These are phyloP conservation scores for Saccopteryx bilineata DNA, from an alignment of 2,113 vertebrate species.

Conservation along the genomic window DNA sequence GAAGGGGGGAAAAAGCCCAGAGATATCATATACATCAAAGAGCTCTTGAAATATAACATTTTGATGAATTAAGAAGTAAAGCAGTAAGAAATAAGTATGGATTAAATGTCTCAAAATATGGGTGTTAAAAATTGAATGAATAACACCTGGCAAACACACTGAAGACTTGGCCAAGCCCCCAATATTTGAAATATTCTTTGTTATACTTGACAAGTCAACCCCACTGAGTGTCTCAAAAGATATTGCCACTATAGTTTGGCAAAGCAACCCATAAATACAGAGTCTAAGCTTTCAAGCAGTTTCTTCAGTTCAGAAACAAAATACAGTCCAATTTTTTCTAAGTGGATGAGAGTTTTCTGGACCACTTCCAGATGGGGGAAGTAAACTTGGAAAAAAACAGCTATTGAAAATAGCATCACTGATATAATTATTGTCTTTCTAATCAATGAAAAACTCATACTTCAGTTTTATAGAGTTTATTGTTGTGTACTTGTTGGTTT, in stretches of 20 bases:
- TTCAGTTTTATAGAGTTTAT: not conserved
- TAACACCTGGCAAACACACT: conserved; percentile 74
- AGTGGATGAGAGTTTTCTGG: conserved; percentile 34
- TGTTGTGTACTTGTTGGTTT: not conserved
- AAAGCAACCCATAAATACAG: conserved; percentile 76
- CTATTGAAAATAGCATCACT: conserved; percentile 48
- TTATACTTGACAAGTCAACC: conserved; percentile 83
- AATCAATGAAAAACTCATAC: conserved; percentile 1
- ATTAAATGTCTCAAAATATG: conserved; percentile 85
- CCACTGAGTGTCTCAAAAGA: conserved; percentile 78
- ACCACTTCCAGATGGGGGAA: conserved; percentile 49
- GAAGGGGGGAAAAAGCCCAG: conserved; percentile 59
- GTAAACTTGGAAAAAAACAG: conserved; percentile 53
- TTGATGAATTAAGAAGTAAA: conserved; percentile 84
- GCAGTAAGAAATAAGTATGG: conserved; percentile 84
- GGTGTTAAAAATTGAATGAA: conserved; percentile 84
- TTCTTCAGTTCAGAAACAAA: conserved; percentile 74
- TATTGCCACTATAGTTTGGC: conserved; percentile 76
- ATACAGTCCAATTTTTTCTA: conserved; percentile 29
- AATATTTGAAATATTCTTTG: conserved; percentile 82
- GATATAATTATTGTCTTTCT: conserved; percentile 54
- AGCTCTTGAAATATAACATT: conserved; percentile 81
- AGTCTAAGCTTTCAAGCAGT: conserved; percentile 73
- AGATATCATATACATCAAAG: conserved; percentile 79
- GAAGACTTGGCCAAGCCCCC: conserved; percentile 70